phyloP scores from a whole-genome alignment of 2,888 invertebrate genomes.

The Sinohyriopsis cumingii region DNA sequence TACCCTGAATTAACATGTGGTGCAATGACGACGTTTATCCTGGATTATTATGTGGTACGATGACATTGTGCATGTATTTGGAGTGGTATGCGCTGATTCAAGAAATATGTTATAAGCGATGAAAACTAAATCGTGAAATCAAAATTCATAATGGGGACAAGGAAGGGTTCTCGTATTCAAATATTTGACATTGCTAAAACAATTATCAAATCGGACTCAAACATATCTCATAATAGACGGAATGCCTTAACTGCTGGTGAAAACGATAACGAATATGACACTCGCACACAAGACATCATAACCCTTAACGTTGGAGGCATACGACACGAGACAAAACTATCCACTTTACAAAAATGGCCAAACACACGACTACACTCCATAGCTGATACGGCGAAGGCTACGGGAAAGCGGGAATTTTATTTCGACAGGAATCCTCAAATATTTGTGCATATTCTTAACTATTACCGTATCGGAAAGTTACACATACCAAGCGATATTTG shows the following conservation, averaged over 20 bases:
- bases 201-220: slow-evolving; percentile 29
- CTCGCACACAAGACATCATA: slow-evolving; percentile 29
- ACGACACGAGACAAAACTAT: slow-evolving; percentile 41
- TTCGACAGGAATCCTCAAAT: slow-evolving; percentile 51
- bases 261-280: not conserved
- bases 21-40: too few species aligned
- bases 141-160: too few species aligned
- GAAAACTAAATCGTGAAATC: too few species aligned
- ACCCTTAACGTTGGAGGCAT: slow-evolving; percentile 46
- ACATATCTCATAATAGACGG: slow-evolving; percentile 2
- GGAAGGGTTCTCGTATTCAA: not conserved
- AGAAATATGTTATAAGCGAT: too few species aligned
- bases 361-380: slow-evolving; percentile 39
- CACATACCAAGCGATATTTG: slow-evolving; percentile 50
- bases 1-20: too few species aligned
- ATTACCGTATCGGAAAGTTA: slow-evolving; percentile 48
- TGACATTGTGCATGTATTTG: too few species aligned
- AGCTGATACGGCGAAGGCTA: slow-evolving; percentile 40
- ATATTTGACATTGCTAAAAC: slow-evolving; percentile 32
- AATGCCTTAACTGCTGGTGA: slow-evolving; percentile 1
- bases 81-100: too few species aligned
- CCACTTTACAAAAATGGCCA: slow-evolving; percentile 41
- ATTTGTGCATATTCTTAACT: slow-evolving; percentile 50
- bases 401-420: slow-evolving; percentile 46
- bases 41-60: too few species aligned